These are phyloP conservation scores for Papilio dardanus DNA, from an alignment of 1,140 invertebrate species.

Conservation along the genomic window DNA sequence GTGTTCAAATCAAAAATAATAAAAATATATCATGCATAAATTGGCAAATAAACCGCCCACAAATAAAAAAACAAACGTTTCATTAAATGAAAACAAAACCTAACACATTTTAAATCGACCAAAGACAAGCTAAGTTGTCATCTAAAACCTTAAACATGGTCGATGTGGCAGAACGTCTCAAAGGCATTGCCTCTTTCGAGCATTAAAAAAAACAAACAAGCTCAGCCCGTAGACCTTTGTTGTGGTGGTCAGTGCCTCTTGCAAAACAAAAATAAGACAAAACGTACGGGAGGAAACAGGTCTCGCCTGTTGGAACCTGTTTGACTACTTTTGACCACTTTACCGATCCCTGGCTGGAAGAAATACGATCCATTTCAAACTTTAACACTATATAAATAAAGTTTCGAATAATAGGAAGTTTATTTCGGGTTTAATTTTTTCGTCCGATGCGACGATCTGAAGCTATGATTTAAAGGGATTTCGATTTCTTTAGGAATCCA, in stretches of 20 bases:
- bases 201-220: conserved; percentile 59
- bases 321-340: conserved; percentile 59
- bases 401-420: conserved; percentile 29
- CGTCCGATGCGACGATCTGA: conserved; percentile 28
- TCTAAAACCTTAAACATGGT: conserved; percentile 24
- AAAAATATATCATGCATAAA: neutral
- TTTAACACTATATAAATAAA: conserved; percentile 41
- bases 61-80: neutral
- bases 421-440: conserved; percentile 25
- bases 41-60: neutral
- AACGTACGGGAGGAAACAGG: conserved; percentile 70
- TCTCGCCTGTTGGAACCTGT: conserved; percentile 65
- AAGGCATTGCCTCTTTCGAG: conserved; percentile 57
- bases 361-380: conserved; percentile 33
- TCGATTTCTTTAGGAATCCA: conserved; percentile 80
- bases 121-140: conserved; percentile 14
- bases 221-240: conserved; percentile 70
- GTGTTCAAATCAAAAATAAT: neutral
- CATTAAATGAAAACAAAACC: conserved; percentile 10
- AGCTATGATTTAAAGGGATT: conserved; percentile 74
- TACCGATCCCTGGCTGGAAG: conserved; percentile 48
- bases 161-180: conserved; percentile 47
- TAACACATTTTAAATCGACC: neutral
- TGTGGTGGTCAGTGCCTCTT: conserved; percentile 80
- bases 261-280: conserved; percentile 78